Evolutionary conservation across 2,113 vertebrate genomes (phyloP), one percentile per base, ranked within the genome.

Genomic region (Pheucticus melanocephalus): DNA sequence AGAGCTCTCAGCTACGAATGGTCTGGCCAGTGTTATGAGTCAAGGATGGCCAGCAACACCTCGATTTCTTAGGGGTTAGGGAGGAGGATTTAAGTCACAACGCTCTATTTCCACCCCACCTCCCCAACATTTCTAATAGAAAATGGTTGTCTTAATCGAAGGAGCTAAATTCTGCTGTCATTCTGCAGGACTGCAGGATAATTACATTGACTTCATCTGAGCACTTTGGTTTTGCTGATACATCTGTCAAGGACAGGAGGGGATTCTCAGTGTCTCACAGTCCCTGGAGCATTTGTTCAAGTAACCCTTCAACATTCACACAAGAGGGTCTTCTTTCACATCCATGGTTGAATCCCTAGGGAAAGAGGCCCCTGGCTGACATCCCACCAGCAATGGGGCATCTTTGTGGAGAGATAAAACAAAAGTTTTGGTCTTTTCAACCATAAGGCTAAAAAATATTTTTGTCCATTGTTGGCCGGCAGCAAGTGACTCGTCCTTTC

Each of bases 1-100:
- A 56, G 45, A n/a, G 14, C 11, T 86, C 40, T 86, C 12, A 16
- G 68, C 50, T 68, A 33, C 11, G 9, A 82, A 73, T 23, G 71
- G 56, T 60, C 76, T 86, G 85, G 80, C 30, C 19, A 86, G 68
- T 61, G 68, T 64, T 85, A 60, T 5, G 50, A 96, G 81, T 68
- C 53, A 84, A 57, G 80, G 92, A 72, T 59, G 47, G 40, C 68
- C 35, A 40, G 61, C 66, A 77, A 21, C 40, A n/a, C 88, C 96
- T 82, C 88, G 82, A 88, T 96, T 95, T 91, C 94, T 81, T 82
- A 48, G 54, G 68, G 75, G 73, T 85, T 91, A 88, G 63, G 86
- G 68, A 76, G 56, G 11, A 92, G 56, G 66, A 78, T 92, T 94
- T 80, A 86, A 90, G 66, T 95, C 82, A 90, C 80, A 88, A 20